Conservation (phyloP, 2,888 invertebrate genomes). For the Seira musarum region DNA sequence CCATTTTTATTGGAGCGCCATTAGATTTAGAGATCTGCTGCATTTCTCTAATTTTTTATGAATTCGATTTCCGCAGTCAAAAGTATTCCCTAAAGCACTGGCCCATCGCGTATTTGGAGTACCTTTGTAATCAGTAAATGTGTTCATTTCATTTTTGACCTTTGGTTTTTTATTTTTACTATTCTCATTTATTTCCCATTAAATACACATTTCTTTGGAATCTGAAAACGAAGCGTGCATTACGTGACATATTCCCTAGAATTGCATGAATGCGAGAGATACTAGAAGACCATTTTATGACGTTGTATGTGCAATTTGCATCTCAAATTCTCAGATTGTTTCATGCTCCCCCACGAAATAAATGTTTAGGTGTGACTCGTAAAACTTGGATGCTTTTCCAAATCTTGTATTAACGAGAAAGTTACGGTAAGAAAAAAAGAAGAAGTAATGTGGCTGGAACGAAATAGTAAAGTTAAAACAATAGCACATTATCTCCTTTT, state of each 20-base stretch:
- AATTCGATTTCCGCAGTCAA: no score
- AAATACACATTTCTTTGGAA: no score
- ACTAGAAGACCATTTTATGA: not conserved
- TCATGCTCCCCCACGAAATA: conserved; percentile 11
- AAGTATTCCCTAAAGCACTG: no score
- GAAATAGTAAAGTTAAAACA: not conserved
- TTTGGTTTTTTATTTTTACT: no score
- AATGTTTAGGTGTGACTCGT: conserved; percentile 22
- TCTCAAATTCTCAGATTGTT: conserved; percentile 20
- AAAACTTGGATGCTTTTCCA: not conserved
- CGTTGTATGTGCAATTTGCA: not conserved
- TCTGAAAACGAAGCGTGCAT: not conserved
- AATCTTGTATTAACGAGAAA: not conserved
- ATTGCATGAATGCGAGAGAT: not conserved
- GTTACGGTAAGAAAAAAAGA: not conserved
- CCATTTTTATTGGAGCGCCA: no score
- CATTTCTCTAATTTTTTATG: no score
- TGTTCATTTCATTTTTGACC: no score
- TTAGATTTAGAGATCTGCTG: no score
- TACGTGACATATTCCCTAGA: not conserved
- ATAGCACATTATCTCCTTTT: no score
- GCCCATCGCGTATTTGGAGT: no score
- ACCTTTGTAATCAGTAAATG: no score
- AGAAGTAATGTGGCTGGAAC: not conserved
- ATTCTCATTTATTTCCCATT: no score